Evolutionary conservation across 2,888 invertebrate genomes (phyloP).

Genomic region (Xestia c-nigrum): DNA sequence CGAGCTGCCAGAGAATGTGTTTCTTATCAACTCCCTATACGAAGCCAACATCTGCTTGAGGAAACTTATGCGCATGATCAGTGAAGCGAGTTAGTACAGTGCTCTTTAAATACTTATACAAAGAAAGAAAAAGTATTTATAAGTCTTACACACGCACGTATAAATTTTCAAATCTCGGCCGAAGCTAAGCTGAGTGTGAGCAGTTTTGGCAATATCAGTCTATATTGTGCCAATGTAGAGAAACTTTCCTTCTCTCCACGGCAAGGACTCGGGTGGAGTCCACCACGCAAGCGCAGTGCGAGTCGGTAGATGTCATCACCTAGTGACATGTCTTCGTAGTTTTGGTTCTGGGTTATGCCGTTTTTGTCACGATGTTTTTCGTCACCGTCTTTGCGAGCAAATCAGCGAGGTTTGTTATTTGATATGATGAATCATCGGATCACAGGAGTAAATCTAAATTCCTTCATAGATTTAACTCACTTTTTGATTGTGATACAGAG

Average conservation of each 20-base stretch:
- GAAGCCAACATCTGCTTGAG: slow-evolving; percentile 88
- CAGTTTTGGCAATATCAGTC: neutral
- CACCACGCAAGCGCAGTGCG: neutral
- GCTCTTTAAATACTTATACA: neutral
- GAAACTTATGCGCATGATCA: slow-evolving; percentile 82
- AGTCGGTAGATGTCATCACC: neutral
- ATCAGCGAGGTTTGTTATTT: neutral
- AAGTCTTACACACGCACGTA: no score
- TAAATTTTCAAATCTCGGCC: neutral
- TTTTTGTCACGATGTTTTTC: neutral
- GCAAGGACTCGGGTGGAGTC: neutral
- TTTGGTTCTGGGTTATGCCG: neutral
- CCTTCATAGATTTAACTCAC: neutral
- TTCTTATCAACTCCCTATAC: slow-evolving; percentile 91
- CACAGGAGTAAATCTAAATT: neutral
- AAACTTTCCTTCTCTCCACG: neutral
- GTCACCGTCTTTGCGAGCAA: neutral
- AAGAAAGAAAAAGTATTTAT: no score
- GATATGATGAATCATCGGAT: neutral
- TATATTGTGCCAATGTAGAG: neutral
- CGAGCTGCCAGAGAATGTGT: slow-evolving; percentile 90
- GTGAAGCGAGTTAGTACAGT: slow-evolving; percentile 75
- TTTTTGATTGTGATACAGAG: slow-evolving; percentile 60
- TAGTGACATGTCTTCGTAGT: neutral
- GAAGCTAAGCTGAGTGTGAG: neutral